Evolutionary conservation across 2,797 vertebrate genomes (phyloP).

Genomic region (Cyprinella venusta): DNA sequence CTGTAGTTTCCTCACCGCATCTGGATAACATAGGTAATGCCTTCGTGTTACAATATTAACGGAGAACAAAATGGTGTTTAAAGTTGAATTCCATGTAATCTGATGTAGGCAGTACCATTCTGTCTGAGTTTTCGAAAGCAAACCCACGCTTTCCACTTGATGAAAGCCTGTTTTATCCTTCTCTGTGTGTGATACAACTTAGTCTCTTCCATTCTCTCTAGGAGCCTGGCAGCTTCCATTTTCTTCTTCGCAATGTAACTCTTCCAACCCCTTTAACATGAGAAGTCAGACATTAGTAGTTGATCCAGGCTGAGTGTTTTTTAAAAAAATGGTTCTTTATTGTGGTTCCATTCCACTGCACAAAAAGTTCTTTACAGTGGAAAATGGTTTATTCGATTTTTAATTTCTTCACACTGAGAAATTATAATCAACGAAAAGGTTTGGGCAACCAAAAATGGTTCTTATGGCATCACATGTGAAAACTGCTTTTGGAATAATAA

Average conservation of each 20-base stretch:
- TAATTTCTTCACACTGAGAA: neutral
- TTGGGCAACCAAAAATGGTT: neutral
- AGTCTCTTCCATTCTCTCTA: slow-evolving; percentile 66
- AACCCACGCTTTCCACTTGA: slow-evolving; percentile 69
- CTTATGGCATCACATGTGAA: neutral
- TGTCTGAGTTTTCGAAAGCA: slow-evolving; percentile 62
- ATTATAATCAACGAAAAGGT: too few species aligned
- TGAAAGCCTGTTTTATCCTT: slow-evolving; percentile 56
- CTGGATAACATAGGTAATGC: slow-evolving; percentile 64
- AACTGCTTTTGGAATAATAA: neutral
- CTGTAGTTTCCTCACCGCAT: slow-evolving; percentile 68
- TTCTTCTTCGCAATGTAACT: slow-evolving; percentile 65
- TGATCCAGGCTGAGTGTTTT: slow-evolving; percentile 39
- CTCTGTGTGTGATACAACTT: slow-evolving; percentile 58
- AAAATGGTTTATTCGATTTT: neutral
- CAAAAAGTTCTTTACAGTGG: neutral
- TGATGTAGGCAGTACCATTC: slow-evolving; percentile 57
- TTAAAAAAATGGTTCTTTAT: neutral
- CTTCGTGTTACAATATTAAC: neutral
- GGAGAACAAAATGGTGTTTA: neutral
- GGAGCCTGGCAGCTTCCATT: slow-evolving; percentile 54
- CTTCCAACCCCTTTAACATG: slow-evolving; percentile 74
- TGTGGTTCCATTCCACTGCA: neutral
- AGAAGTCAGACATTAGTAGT: slow-evolving; percentile 71
- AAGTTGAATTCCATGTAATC: neutral